phyloP scores from a whole-genome alignment of 2,888 invertebrate genomes.

The Cryptops parisi region DNA sequence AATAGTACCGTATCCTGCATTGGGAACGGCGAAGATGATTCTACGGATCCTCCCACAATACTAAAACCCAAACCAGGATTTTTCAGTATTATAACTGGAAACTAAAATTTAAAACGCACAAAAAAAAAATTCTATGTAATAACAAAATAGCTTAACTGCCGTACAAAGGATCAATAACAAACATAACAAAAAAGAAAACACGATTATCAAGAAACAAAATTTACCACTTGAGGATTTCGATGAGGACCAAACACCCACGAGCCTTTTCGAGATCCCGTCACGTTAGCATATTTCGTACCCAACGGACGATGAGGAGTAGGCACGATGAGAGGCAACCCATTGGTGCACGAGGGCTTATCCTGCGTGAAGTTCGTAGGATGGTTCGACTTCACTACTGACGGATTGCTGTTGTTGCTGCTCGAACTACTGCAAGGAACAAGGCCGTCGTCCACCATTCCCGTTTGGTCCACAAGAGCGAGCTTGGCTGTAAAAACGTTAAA shows the following conservation, averaged over 20 bases:
- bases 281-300: background rate
- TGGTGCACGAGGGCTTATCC: background rate
- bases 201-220: background rate
- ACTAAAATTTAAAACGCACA: background rate
- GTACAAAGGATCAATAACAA: too few species aligned
- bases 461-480: background rate
- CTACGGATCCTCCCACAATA: background rate
- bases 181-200: background rate
- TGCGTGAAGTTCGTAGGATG: background rate
- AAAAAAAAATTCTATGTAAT: too few species aligned
- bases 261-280: too few species aligned
- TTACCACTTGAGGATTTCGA: conserved; percentile 2
- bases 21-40: background rate
- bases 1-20: background rate
- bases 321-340: background rate
- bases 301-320: conserved; percentile 1
- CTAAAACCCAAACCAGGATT: conserved; percentile 3
- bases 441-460: background rate
- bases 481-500: background rate
- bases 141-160: too few species aligned
- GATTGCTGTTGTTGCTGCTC: background rate
- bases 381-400: background rate
- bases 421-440: background rate
- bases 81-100: background rate
- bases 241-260: background rate